These are phyloP conservation scores for Balaeniceps rex DNA, from an alignment of 2,113 vertebrate species.

Conservation along the genomic window DNA sequence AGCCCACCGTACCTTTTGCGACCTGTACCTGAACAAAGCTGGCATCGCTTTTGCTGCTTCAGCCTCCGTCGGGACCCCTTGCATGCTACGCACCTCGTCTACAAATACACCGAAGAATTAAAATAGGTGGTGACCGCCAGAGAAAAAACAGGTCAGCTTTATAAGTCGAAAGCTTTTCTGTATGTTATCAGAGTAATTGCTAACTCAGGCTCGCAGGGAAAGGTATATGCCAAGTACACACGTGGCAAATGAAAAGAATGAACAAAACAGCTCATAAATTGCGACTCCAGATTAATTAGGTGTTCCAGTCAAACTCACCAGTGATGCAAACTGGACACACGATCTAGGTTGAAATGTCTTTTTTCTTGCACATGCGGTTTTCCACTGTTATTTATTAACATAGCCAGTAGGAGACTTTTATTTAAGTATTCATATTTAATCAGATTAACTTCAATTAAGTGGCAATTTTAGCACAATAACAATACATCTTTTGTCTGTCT, in stretches of 20 bases:
- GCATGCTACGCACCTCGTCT: constrained; percentile 19
- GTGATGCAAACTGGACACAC: neutral
- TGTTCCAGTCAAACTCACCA: neutral
- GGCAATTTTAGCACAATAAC: neutral
- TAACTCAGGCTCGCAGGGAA: neutral
- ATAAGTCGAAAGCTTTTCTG: neutral
- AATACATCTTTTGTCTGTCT: neutral
- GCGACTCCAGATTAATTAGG: neutral
- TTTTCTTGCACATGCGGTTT: neutral
- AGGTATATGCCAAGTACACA: neutral
- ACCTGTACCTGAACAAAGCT: constrained; percentile 18
- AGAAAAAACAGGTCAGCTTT: neutral
- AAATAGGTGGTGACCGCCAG: neutral
- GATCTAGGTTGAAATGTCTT: neutral
- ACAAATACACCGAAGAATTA: neutral
- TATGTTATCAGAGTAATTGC: neutral
- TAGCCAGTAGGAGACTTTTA: neutral
- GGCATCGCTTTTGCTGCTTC: constrained; percentile 12
- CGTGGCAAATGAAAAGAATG: neutral
- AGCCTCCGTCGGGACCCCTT: neutral
- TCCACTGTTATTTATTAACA: neutral
- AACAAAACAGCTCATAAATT: neutral
- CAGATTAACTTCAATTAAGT: neutral
- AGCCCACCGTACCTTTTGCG: constrained; percentile 13
- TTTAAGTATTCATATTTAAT: neutral